A percentile compares a stretch with the other conserved stretches of the same genome.
phyloP scores from a whole-genome alignment of 1,140 invertebrate genomes.

The Spodoptera litura region DNA sequence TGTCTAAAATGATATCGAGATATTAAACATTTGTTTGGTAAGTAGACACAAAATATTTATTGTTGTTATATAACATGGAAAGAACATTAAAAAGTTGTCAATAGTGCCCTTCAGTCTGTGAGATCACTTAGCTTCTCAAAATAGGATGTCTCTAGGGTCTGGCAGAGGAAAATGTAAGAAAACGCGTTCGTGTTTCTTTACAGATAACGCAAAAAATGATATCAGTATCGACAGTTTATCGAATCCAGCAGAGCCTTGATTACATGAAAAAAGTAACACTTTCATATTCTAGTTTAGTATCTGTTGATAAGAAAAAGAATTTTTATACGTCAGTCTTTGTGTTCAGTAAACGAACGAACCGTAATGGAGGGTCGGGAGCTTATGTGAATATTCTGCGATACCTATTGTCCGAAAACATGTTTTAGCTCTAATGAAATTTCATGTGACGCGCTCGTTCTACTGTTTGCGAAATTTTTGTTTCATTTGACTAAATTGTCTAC shows the following conservation, averaged over 20 bases:
- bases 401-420: conserved; percentile 45
- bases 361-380: conserved; percentile 42
- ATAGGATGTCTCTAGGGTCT: conserved; percentile 5
- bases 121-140: conserved; percentile 27
- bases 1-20: background rate
- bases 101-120: conserved; percentile 14
- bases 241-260: conserved; percentile 28
- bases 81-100: conserved; percentile 18
- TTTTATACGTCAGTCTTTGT: conserved; percentile 42
- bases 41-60: background rate
- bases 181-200: conserved; percentile 37
- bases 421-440: conserved; percentile 45
- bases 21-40: background rate
- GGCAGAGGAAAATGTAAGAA: conserved; percentile 14
- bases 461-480: conserved; percentile 46
- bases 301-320: conserved; percentile 41
- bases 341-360: conserved; percentile 43
- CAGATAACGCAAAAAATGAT: conserved; percentile 36
- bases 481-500: conserved; percentile 23
- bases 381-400: conserved; percentile 44
- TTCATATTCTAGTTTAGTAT: conserved; percentile 22
- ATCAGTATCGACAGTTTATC: conserved; percentile 17
- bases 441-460: conserved; percentile 2
- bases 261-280: conserved; percentile 33
- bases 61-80: background rate